These are phyloP conservation scores for Argyrosomus regius DNA, from an alignment of 2,797 vertebrate species.

Conservation along the genomic window DNA sequence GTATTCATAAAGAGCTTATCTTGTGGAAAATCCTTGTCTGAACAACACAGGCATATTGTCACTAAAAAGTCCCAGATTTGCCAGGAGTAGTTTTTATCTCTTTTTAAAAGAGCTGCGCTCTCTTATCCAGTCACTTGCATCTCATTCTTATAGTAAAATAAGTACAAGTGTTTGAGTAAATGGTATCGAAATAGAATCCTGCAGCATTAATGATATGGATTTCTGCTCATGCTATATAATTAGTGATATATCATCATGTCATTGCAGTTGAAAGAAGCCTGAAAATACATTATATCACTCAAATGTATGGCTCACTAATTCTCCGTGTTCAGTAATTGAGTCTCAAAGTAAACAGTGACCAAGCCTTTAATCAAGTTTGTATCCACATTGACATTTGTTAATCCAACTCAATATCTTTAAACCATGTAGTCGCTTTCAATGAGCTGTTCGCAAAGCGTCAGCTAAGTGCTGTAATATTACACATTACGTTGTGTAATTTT, in stretches of 20 bases:
- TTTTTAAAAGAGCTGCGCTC: slow-evolving; percentile 37
- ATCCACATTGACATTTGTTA: slow-evolving; percentile 77
- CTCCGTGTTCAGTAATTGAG: slow-evolving; percentile 46
- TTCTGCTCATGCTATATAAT: slow-evolving; percentile 18
- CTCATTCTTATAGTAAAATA: slow-evolving; percentile 14
- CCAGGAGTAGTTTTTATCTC: slow-evolving; percentile 49
- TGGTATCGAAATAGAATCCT: slow-evolving; percentile 9
- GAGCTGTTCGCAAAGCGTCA: slow-evolving; percentile 38
- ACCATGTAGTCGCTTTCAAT: slow-evolving; percentile 44
- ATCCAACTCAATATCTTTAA: slow-evolving; percentile 69
- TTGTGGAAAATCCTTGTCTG: slow-evolving; percentile 67
- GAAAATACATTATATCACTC: slow-evolving; percentile 46
- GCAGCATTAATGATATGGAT: neutral
- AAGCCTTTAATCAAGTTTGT: slow-evolving; percentile 78
- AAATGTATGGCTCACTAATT: slow-evolving; percentile 43
- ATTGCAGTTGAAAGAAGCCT: slow-evolving; percentile 34
- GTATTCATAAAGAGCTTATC: slow-evolving; percentile 84
- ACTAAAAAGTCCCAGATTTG: slow-evolving; percentile 64
- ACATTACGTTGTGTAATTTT: slow-evolving; percentile 11
- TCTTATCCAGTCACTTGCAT: slow-evolving; percentile 42
- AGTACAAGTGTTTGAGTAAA: slow-evolving; percentile 10
- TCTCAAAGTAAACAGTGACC: slow-evolving; percentile 72
- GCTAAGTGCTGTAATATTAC: slow-evolving; percentile 24
- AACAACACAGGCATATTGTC: slow-evolving; percentile 66
- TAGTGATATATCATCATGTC: slow-evolving; percentile 2